Evolutionary conservation across 2,888 invertebrate genomes (phyloP), one percentile per base, ranked within the genome.

Genomic region (Dioctria rufipes): DNA sequence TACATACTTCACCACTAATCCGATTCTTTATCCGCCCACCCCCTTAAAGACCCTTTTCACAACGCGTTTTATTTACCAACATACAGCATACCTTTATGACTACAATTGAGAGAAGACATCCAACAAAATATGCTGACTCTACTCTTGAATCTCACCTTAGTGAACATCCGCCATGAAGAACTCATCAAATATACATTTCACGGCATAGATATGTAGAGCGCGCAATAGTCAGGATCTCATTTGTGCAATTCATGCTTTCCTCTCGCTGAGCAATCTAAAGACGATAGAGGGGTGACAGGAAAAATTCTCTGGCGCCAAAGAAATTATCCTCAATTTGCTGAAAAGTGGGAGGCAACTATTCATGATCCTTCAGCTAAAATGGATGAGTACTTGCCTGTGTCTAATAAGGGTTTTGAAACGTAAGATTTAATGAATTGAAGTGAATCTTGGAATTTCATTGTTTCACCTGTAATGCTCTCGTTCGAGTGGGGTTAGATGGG

Each of bases 151-250:
- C 49, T 43, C 63, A 78, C 63, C 63, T 78, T 49, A 63, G 77
- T 78, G 63, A 63, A 63, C 77, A 78, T 63, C 54, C 46, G 66
- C 78, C 63, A 78, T 78, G 66, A 78, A 78, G 78, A 78, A 78
- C 65, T 66, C 78, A 78, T 78, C 66, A 78, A 78, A 78, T 78
- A 66, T 66, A 78, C 78, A 78, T 78, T 78, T 78, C 54, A 51
- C 40, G 60, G 66, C 61, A 77, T 63, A 39, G 46, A 65, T 78
- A 65, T 43, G 65, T 61, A n/a, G 37, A 25, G 11, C 3, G 58
- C 43, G 61, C 9, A 43, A 61, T 61, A 25, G 75, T 75, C 25
- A 13, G 5, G 54, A 42, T 13, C 75, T 58, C 61, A 61, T 75
- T 75, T 75, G 61, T 75, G 75, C 75, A 75, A 75, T 75, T 75